phyloP scores from a whole-genome alignment of 2,113 vertebrate genomes.

The Silurus asotus region DNA sequence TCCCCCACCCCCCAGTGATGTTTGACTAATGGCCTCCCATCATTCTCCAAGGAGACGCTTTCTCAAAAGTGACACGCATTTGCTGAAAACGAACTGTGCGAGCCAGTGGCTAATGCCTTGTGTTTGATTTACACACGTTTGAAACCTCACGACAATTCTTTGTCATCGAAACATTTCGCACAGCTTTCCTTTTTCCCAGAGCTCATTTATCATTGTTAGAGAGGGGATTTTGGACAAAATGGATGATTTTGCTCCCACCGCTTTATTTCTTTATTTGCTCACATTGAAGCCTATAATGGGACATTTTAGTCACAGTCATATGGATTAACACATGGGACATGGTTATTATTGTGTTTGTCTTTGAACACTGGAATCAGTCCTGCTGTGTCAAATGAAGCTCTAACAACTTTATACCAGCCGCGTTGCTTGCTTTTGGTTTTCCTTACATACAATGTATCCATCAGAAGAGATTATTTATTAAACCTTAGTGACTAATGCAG shows the following conservation, averaged over 20 bases:
- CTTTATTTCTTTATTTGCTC: constrained; percentile 25
- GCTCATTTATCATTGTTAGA: constrained; percentile 32
- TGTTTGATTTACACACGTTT: constrained; percentile 46
- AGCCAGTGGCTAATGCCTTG: constrained; percentile 27
- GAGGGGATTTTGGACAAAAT: constrained; percentile 6
- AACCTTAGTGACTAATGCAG: background rate
- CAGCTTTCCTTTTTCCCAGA: constrained; percentile 7
- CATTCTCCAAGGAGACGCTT: constrained; percentile 65
- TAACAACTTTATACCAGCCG: background rate
- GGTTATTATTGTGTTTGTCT: background rate
- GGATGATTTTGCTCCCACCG: constrained; percentile 6
- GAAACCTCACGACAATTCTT: constrained; percentile 35
- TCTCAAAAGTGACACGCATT: constrained; percentile 61
- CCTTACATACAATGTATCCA: background rate
- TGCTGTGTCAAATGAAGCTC: constrained; percentile 1
- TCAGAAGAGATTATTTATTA: background rate
- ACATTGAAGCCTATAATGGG: constrained; percentile 8
- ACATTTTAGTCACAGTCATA: background rate
- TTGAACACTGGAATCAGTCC: background rate
- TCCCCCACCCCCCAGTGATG: constrained; percentile 59
- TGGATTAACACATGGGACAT: constrained; percentile 17
- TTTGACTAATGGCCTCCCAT: constrained; percentile 67
- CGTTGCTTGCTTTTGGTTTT: background rate
- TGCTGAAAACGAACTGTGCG: constrained; percentile 9
- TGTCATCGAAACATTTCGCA: constrained; percentile 37